Base-by-base conservation (phyloP, 2,113 vertebrate genomes). In the Cisticola juncidis region DNA sequence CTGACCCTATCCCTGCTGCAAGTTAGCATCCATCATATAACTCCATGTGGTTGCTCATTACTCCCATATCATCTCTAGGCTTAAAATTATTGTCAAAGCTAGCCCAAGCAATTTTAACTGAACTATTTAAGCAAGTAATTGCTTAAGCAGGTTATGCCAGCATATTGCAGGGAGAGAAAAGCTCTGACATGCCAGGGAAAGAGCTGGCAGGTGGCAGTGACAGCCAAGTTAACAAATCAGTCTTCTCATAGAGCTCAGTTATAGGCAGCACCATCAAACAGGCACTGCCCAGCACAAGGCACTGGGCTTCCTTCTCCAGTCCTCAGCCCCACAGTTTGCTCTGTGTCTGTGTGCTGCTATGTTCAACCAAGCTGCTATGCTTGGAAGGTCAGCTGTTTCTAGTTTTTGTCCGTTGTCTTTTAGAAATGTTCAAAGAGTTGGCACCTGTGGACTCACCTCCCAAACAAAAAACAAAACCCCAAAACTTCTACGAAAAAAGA, bases 361-460 rank as follows among this genome's bases (percentile, higher is more conserved):
- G 0, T 58, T 76, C 56, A 45, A 4, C 40, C 2, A 0, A 29
- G 15, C 17, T 2, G 0, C 28, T 38, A 4, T 1, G 1, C 40
- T n/a, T 58, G 15, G 15, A 44, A 61, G 12, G 29, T 86, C 72
- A 58, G 20, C 45, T 72, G 58, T 71, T 88, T 77, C 28, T 61
- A 19, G 8, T 6, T 92, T 72, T 69, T 81, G 14, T 25, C n/a
- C 2, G 0, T 14, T 61, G 25, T 90, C 36, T 88, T 93, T 65
- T 36, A 61, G 35, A 70, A 24, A 8, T 23, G 16, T 54, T 85
- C 36, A 28, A 78, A 71, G 19, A 70, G 12, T 33, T 86, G 29
- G 9, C 47, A 33, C 7, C 21, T 94, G 42, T 22, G 35, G 23
- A 10, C 33, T 54, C 0, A 0, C 29, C 17, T 70, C 25, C 40